Evolutionary conservation across 2,888 invertebrate genomes (phyloP), one percentile per base, ranked within the genome.

Genomic region (Eupithecia subumbrata): DNA sequence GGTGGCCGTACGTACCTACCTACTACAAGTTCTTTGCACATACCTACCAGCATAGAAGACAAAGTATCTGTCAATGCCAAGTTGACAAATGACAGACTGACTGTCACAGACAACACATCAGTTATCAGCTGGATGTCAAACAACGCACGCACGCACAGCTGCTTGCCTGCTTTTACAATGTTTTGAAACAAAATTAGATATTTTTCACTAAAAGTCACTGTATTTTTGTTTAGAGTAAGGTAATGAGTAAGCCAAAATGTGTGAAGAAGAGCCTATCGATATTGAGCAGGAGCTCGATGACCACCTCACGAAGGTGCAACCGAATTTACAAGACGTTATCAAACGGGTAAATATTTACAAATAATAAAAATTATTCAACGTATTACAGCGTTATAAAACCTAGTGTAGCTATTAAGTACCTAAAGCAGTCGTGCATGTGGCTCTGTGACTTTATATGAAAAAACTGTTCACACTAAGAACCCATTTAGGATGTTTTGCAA

Each of bases 321-420:
- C 95, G 4, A 92, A 95, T 84, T 91, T 96, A 76, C 95, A 96
- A 88, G 95, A 96, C 85, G 95, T 95, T 91, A 93, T 96, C 84
- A 95, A 95, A 89, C 91, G 96, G 90, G 96, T 96, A 91, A 94
- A 91, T 91, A 78, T 69, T 75, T 67, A 73, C 67, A 8, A 68
- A 18, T 48, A n/a, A 18, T 45, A 12, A 60, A 37, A 30, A 34
- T 18, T 60, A 60, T 25, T 60, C 25, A 25, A 60, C 60, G 14
- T 25, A 60, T 60, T 60, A 60, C 60, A 60, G 25, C 60, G 22
- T 60, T 12, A 14, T 60, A 60, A 60, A 60, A 60, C 22, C 25
- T 25, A 60, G 25, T 60, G 60, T 25, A 22, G 25, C 22, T 60
- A 25, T 0, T 25, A 5, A 60, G 22, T 60, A 60, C 22, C 25